Evolutionary conservation across 2,797 vertebrate genomes (phyloP).

Genomic region (Halcyon chelicuti): DNA sequence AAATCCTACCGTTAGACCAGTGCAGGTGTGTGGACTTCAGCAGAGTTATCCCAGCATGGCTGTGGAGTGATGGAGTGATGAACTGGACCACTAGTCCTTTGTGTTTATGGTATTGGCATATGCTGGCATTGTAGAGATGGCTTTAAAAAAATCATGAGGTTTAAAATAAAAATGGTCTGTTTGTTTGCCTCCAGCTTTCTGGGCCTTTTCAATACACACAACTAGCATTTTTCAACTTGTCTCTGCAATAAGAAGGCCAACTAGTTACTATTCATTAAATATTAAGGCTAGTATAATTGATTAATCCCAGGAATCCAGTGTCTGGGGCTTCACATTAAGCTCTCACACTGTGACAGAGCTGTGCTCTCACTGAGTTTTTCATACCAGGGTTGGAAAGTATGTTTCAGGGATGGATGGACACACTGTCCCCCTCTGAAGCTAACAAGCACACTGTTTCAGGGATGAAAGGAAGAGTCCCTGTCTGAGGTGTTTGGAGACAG

Average conservation of each 20-base stretch:
- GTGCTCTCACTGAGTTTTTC: background rate
- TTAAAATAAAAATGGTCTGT: background rate
- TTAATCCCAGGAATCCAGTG: background rate
- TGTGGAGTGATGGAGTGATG: background rate
- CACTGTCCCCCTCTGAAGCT: background rate
- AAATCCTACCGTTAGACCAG: background rate
- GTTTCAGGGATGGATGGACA: background rate
- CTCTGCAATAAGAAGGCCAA: background rate
- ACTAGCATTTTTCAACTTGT: background rate
- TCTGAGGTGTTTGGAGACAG: background rate
- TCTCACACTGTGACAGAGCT: background rate
- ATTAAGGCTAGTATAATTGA: background rate
- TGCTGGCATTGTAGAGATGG: accelerated
- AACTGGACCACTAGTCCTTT: background rate
- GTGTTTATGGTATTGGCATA: accelerated
- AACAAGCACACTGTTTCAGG: background rate
- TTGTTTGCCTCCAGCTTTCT: background rate
- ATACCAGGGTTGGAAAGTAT: background rate
- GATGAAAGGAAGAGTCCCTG: background rate
- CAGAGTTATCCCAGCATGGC: background rate
- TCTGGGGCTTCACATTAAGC: background rate
- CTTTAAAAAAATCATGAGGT: background rate
- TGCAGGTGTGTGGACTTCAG: background rate
- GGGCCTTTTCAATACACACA: background rate
- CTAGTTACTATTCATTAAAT: background rate